Conservation (phyloP, 2,113 vertebrate species). For the Triplophysa rosa region DNA sequence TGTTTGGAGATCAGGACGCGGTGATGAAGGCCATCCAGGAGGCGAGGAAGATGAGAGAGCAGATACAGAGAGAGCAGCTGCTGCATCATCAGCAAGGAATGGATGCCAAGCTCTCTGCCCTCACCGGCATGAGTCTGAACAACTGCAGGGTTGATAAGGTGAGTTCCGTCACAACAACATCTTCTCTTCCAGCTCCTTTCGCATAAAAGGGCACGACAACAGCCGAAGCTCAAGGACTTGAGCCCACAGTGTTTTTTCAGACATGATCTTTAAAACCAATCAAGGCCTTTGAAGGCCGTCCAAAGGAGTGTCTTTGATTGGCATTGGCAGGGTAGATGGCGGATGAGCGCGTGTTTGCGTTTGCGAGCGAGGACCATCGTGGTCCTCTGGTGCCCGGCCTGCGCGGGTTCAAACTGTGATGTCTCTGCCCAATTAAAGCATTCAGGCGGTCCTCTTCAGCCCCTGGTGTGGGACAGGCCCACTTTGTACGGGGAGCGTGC, state of each 20-base stretch:
- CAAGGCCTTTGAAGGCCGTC: conserved; percentile 70
- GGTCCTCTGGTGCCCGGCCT: conserved; percentile 69
- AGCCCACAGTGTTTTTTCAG: conserved; percentile 57
- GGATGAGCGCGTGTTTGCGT: conserved; percentile 50
- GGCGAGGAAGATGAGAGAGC: conserved; percentile 98
- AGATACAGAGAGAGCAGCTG: conserved; percentile 91
- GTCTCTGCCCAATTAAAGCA: conserved; percentile 81
- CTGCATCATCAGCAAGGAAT: conserved; percentile 89
- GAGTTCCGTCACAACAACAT: conserved; percentile 50
- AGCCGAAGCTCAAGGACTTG: conserved; percentile 62
- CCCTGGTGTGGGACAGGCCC: conserved; percentile 71
- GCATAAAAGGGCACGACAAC: conserved; percentile 50
- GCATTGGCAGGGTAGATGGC: conserved; percentile 57
- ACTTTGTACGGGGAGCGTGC: conserved; percentile 76
- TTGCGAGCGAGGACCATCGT: conserved; percentile 64
- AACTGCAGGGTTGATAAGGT: conserved; percentile 98
- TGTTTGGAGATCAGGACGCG: conserved; percentile 98
- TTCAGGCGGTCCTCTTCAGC: conserved; percentile 69
- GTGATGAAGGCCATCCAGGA: conserved; percentile 99
- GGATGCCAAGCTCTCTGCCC: conserved; percentile 89
- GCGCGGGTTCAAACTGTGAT: conserved; percentile 73
- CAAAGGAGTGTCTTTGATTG: conserved; percentile 71
- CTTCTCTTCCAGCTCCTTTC: conserved; percentile 25
- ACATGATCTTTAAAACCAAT: conserved; percentile 62
- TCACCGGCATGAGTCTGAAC: conserved; percentile 88